Conservation (phyloP, 2,888 invertebrate genomes). For the Phalangium opilio region DNA sequence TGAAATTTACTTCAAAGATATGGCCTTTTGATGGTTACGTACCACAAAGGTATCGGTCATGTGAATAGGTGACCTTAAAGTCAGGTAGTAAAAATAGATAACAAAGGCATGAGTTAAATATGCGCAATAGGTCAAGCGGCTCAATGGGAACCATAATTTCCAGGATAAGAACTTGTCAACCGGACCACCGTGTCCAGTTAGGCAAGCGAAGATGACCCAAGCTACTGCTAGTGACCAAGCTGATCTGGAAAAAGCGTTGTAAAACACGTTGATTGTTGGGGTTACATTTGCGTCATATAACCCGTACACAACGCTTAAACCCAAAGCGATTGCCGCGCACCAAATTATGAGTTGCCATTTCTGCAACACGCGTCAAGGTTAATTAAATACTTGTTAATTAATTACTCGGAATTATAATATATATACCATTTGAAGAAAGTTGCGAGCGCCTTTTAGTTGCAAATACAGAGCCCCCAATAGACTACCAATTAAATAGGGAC, state of each 20-base stretch:
- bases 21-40: neutral
- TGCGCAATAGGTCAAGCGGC: slow-evolving; percentile 80
- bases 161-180: slow-evolving; percentile 66
- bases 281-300: slow-evolving; percentile 10
- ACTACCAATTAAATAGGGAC: slow-evolving; percentile 22
- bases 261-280: slow-evolving; percentile 22
- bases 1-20: neutral
- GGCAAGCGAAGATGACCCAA: slow-evolving; percentile 36
- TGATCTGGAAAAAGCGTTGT: slow-evolving; percentile 26
- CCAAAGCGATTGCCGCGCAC: slow-evolving; percentile 8
- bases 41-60: slow-evolving; percentile 11
- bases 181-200: slow-evolving; percentile 38
- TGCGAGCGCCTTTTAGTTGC: too few relatives aligned
- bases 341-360: slow-evolving; percentile 6
- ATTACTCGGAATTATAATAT: too few relatives aligned
- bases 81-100: slow-evolving; percentile 11
- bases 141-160: slow-evolving; percentile 67
- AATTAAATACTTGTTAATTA: too few relatives aligned
- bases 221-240: slow-evolving; percentile 31
- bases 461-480: slow-evolving; percentile 10
- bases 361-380: too few relatives aligned
- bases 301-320: slow-evolving; percentile 14
- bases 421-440: too few relatives aligned
- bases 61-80: slow-evolving; percentile 5
- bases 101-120: slow-evolving; percentile 43